These are phyloP conservation scores for Megalopta genalis DNA, from an alignment of 1,140 invertebrate species.

Conservation along the genomic window DNA sequence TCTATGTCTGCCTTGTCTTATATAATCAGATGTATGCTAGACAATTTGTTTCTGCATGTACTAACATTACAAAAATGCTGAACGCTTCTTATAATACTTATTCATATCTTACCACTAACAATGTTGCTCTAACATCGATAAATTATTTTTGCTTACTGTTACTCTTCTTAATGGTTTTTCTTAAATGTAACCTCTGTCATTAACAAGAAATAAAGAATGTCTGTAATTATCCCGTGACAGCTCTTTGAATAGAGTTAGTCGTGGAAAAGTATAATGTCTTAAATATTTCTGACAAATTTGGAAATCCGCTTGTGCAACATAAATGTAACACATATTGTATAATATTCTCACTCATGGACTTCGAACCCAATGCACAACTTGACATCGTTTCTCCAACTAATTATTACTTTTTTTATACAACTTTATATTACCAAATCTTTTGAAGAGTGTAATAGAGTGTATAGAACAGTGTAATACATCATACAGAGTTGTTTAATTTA, in stretches of 20 bases:
- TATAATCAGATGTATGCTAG: conserved; percentile 5
- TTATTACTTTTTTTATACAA: neutral
- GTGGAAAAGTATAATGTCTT: neutral
- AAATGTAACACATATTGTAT: neutral
- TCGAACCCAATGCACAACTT: no score
- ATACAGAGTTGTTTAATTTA: no score
- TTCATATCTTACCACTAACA: neutral
- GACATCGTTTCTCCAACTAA: no score
- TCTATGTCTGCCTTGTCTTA: neutral
- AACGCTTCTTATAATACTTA: neutral
- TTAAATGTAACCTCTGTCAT: neutral
- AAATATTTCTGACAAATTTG: neutral
- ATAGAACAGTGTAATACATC: neutral
- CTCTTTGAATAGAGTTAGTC: neutral
- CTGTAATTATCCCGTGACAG: neutral
- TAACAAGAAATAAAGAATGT: neutral
- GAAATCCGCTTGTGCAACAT: no score
- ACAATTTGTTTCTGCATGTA: neutral
- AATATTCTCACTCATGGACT: neutral
- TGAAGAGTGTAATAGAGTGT: neutral
- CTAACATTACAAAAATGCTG: neutral
- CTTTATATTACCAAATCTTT: neutral
- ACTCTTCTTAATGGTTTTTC: neutral
- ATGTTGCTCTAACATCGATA: neutral
- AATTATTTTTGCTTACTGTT: neutral